Conservation (phyloP, 2,888 invertebrate species). For the Eremobia ochroleuca region DNA sequence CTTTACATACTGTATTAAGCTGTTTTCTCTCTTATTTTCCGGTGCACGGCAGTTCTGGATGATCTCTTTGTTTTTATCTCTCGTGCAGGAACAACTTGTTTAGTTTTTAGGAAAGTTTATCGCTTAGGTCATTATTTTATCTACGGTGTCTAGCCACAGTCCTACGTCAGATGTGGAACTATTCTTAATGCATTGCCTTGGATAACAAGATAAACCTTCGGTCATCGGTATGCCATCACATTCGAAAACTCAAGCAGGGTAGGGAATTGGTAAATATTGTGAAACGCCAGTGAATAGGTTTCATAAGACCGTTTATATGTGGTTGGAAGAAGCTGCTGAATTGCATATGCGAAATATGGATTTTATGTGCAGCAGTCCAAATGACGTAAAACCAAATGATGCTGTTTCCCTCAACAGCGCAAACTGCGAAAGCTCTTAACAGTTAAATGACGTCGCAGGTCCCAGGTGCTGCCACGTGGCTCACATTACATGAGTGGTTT, state of each 20-base stretch:
- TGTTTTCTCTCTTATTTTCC: background rate
- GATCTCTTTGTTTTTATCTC: background rate
- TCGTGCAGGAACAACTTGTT: background rate
- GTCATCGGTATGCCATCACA: background rate
- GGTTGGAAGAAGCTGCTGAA: background rate
- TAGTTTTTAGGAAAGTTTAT: background rate
- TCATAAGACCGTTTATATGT: background rate
- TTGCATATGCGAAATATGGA: background rate
- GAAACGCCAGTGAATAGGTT: background rate
- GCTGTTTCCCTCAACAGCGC: background rate
- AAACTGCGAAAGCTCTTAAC: slow-evolving; percentile 20
- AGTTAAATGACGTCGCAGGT: background rate
- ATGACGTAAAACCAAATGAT: background rate
- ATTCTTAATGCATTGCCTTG: background rate
- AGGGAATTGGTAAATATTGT: background rate
- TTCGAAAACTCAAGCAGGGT: background rate
- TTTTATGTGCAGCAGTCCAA: background rate
- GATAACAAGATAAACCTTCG: background rate
- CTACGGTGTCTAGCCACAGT: background rate
- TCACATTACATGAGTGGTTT: slow-evolving; percentile 19
- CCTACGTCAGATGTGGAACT: background rate
- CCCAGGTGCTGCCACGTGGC: slow-evolving; percentile 36
- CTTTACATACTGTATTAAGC: slow-evolving; percentile 1
- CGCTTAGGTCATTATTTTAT: background rate
- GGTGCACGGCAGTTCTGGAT: background rate